Conservation (phyloP, 2,113 vertebrate genomes). For the Speoplatyrhinus poulsoni region DNA sequence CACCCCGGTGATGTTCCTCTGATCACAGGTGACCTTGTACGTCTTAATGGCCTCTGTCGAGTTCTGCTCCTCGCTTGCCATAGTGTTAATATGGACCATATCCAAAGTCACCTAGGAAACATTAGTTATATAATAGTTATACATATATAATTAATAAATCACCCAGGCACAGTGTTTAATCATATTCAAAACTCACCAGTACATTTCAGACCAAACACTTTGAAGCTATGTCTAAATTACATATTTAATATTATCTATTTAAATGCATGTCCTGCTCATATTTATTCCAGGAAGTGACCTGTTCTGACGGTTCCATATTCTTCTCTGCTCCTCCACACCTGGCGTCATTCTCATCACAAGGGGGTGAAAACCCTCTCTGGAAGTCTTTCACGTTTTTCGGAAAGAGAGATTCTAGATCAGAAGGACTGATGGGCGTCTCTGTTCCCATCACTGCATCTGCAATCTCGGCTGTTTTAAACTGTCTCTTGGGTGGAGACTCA, state of each 20-base stretch:
- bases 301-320: constrained; percentile 42
- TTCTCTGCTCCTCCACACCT: constrained; percentile 41
- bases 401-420: constrained; percentile 78
- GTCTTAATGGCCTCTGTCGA: constrained; percentile 81
- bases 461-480: constrained; percentile 81
- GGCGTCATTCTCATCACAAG: constrained; percentile 65
- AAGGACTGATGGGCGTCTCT: constrained; percentile 61
- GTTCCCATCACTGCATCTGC: constrained; percentile 82
- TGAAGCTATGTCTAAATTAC: neutral
- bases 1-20: constrained; percentile 80
- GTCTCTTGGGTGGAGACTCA: constrained; percentile 55
- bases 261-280: neutral
- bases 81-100: constrained; percentile 50
- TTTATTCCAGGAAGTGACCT: constrained; percentile 28
- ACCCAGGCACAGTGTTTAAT: neutral
- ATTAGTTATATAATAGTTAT: neutral
- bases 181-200: neutral
- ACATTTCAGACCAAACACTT: neutral
- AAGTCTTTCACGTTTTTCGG: constrained; percentile 75
- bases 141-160: neutral
- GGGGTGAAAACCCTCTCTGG: constrained; percentile 34
- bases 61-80: constrained; percentile 76
- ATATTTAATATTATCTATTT: neutral
- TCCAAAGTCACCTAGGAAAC: constrained; percentile 63
- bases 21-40: constrained; percentile 91